These are phyloP conservation scores for Mesembrinibis cayennensis DNA, from an alignment of 2,113 vertebrate genomes.

Conservation along the genomic window DNA sequence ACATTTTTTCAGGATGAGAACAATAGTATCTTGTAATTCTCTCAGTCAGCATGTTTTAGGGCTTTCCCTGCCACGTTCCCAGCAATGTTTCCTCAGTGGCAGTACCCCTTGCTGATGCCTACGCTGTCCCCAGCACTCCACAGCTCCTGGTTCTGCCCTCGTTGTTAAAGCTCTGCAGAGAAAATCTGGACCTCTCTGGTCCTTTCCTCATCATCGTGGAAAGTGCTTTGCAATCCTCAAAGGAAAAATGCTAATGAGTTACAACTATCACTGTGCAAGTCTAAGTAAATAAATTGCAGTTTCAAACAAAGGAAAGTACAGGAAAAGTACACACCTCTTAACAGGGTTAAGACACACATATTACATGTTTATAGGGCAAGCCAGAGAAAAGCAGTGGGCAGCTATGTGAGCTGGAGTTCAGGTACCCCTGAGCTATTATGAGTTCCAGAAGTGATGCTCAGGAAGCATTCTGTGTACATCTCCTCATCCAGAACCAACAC, in stretches of 20 bases:
- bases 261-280: not conserved
- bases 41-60: not conserved
- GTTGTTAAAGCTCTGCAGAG: not conserved
- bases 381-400: not conserved
- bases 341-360: not conserved
- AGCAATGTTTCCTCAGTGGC: not conserved
- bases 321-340: not conserved
- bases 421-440: not conserved
- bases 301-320: not conserved
- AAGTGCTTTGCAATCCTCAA: not conserved
- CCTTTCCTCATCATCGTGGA: not conserved
- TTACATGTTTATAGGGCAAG: not conserved
- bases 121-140: not conserved
- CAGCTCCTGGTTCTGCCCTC: not conserved
- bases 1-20: not conserved
- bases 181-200: not conserved
- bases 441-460: not conserved
- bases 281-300: not conserved
- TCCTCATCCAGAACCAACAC: not conserved
- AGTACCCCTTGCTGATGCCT: not conserved
- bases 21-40: not conserved
- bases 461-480: not conserved
- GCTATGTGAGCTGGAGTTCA: not conserved
- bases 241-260: not conserved
- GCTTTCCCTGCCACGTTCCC: not conserved